Evolutionary conservation across 2,797 vertebrate species (phyloP).

Genomic region (Pygocentrus nattereri): DNA sequence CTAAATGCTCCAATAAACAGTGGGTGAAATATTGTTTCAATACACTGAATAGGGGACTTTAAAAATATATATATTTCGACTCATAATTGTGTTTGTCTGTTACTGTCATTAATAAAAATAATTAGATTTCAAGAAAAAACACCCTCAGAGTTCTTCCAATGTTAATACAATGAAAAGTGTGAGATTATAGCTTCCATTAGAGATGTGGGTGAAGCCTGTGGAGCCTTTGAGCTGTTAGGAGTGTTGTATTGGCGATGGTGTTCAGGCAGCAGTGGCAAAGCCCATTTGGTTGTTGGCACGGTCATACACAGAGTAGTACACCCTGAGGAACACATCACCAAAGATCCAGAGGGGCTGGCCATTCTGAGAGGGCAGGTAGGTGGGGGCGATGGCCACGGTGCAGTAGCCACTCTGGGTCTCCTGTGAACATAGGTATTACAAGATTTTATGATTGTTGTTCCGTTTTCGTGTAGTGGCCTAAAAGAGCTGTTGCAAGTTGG

Average conservation of each 20-base stretch:
- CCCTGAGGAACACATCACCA: conserved; percentile 82
- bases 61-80: background rate
- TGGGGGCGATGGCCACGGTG: conserved; percentile 69
- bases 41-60: background rate
- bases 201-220: background rate
- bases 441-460: background rate
- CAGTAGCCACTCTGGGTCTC: conserved; percentile 64
- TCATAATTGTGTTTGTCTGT: background rate
- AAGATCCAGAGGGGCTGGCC: conserved; percentile 82
- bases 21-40: background rate
- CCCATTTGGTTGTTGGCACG: conserved; percentile 76
- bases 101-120: background rate
- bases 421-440: conserved; percentile 23
- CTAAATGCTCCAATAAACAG: background rate
- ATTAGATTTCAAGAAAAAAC: background rate
- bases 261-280: conserved; percentile 76
- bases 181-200: background rate
- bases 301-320: conserved; percentile 81
- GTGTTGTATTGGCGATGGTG: background rate
- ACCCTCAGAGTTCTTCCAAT: background rate
- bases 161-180: background rate
- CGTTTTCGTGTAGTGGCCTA: background rate
- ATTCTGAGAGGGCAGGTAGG: conserved; percentile 74
- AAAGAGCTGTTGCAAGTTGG: background rate
- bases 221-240: background rate